These are phyloP conservation scores for Paratilapia polleni DNA, from an alignment of 2,113 vertebrate genomes.

Conservation along the genomic window DNA sequence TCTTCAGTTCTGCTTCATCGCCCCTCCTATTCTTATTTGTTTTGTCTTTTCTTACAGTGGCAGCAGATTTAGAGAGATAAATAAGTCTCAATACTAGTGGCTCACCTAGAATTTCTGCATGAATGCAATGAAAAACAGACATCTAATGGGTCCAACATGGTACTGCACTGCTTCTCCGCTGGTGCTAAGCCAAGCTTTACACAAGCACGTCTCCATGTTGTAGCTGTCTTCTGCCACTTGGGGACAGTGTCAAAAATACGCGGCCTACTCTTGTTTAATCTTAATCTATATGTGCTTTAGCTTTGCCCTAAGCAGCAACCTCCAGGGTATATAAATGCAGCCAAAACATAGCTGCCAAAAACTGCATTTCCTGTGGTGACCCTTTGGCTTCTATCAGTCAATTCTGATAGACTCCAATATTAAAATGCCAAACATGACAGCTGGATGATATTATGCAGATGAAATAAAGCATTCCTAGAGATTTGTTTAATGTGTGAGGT, in stretches of 20 bases:
- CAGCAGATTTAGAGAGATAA: conserved; percentile 41
- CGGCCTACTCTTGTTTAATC: neutral
- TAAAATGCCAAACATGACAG: too few species aligned
- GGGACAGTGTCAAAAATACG: neutral
- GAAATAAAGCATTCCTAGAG: neutral
- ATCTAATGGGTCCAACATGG: neutral
- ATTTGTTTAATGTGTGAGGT: neutral
- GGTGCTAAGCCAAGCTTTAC: neutral
- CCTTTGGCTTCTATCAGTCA: neutral
- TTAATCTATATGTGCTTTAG: neutral
- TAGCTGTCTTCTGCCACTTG: neutral
- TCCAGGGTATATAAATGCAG: neutral
- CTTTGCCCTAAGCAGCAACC: too few species aligned
- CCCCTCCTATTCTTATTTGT: conserved; percentile 27
- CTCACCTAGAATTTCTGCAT: conserved; percentile 8
- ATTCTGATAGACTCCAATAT: too few species aligned
- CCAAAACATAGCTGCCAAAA: neutral
- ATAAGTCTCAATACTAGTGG: conserved; percentile 22
- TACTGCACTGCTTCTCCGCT: neutral
- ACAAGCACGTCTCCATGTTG: neutral
- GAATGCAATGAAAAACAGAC: neutral
- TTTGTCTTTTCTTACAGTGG: conserved; percentile 16
- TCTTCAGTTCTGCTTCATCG: conserved; percentile 35
- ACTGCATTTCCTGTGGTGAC: neutral
- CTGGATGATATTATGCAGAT: too few species aligned